These are phyloP conservation scores for Julus scandinavius DNA, from an alignment of 2,888 invertebrate species.

Conservation along the genomic window DNA sequence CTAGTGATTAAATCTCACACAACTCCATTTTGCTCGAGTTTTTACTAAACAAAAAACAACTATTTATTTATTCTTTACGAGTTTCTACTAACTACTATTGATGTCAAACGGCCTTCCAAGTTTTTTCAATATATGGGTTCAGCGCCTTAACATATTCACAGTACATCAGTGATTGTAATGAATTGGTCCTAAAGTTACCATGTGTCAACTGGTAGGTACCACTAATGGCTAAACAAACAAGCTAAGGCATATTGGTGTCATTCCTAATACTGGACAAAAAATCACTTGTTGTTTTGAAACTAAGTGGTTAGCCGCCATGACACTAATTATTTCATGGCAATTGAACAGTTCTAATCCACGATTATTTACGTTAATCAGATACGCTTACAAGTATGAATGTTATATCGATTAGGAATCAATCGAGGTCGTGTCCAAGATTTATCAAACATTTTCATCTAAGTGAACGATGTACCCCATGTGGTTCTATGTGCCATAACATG, in stretches of 20 bases:
- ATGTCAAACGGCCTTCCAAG: not conserved
- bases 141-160: not conserved
- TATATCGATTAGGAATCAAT: not conserved
- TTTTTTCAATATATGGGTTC: not conserved
- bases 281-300: not conserved
- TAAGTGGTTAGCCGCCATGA: not conserved
- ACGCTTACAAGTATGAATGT: not conserved
- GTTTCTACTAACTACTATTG: not conserved
- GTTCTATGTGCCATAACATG: not conserved
- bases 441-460: not conserved
- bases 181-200: not conserved
- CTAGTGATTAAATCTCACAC: not conserved
- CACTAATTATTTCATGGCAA: not conserved
- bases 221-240: not conserved
- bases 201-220: not conserved
- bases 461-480: not conserved
- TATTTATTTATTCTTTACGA: not conserved
- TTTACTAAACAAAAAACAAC: not conserved
- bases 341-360: not conserved
- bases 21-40: not conserved
- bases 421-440: not conserved
- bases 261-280: not conserved
- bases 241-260: not conserved
- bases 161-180: not conserved
- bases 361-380: not conserved